Conservation (phyloP, 1,140 invertebrate species). For the Magallana angulata region DNA sequence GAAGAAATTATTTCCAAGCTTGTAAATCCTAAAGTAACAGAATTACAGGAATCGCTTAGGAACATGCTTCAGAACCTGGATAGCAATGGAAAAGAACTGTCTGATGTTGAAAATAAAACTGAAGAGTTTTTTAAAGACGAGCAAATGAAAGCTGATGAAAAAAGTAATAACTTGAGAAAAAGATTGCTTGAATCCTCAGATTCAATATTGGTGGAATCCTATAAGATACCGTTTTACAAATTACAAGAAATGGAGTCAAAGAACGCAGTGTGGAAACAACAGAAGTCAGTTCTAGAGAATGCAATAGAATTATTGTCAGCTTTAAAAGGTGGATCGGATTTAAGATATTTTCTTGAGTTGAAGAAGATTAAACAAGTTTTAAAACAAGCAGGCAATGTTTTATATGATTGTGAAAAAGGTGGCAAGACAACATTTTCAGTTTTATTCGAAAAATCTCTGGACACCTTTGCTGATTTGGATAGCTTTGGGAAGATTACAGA, state of each 20-base stretch:
- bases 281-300: constrained; percentile 6
- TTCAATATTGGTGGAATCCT: neutral
- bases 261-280: neutral
- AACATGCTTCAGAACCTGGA: neutral
- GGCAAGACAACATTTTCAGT: too few relatives aligned
- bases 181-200: neutral
- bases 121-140: neutral
- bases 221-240: neutral
- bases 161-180: neutral
- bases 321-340: too few relatives aligned
- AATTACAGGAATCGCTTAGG: neutral
- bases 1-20: neutral
- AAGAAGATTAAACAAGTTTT: too few relatives aligned
- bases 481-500: too few relatives aligned
- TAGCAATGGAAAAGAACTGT: neutral
- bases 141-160: neutral
- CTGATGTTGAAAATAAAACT: neutral
- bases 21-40: neutral
- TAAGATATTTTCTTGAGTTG: too few relatives aligned
- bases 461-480: too few relatives aligned
- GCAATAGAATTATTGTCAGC: neutral
- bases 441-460: too few relatives aligned
- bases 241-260: neutral
- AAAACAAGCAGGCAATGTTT: too few relatives aligned
- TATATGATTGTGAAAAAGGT: too few relatives aligned